Evolutionary conservation across 1,140 invertebrate genomes (phyloP).

Genomic region (Gerris buenoi): DNA sequence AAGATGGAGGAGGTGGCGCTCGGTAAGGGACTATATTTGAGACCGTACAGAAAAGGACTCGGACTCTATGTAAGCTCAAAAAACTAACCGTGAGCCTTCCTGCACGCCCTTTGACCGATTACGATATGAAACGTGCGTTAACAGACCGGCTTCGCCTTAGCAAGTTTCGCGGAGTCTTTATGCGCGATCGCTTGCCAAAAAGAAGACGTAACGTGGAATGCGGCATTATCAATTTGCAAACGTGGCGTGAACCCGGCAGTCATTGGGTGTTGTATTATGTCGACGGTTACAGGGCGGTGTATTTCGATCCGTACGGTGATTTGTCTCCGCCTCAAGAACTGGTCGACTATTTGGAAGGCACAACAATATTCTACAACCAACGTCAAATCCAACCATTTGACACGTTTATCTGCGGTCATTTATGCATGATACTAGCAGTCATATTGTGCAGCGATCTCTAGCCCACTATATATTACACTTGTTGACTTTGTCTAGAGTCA

Average conservation of each 20-base stretch:
- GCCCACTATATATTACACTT: background rate
- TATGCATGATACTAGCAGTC: too few species aligned
- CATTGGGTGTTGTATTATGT: background rate
- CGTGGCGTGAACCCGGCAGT: background rate
- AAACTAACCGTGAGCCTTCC: background rate
- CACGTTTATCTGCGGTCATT: background rate
- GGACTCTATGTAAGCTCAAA: background rate
- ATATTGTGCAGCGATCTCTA: too few species aligned
- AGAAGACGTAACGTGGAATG: background rate
- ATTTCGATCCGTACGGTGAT: background rate
- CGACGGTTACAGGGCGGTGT: background rate
- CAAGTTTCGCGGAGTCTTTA: background rate
- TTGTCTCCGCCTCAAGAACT: background rate
- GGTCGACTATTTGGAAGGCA: background rate
- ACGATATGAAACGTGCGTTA: background rate
- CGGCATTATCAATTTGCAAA: background rate
- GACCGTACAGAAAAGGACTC: background rate
- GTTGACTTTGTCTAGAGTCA: background rate
- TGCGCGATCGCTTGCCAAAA: background rate
- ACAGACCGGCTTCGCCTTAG: background rate
- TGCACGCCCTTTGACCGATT: background rate
- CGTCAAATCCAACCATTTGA: background rate
- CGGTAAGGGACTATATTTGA: background rate
- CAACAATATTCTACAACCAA: background rate
- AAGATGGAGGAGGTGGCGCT: background rate